Conservation (phyloP, 2,888 invertebrate genomes). For the Pseudococcus jackbeardsleyi region DNA sequence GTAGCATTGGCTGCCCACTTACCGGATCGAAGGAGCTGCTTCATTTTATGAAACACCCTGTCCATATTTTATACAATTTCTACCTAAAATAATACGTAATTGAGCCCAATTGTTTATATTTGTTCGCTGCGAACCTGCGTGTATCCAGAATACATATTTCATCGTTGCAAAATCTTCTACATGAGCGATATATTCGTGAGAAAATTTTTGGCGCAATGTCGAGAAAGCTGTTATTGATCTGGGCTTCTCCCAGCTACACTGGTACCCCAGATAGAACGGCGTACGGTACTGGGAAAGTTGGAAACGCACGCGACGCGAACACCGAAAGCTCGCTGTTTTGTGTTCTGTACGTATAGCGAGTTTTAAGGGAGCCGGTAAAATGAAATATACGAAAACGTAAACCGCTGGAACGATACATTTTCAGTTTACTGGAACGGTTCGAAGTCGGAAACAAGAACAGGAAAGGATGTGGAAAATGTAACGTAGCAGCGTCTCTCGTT, state of each 20-base stretch:
- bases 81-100: too few relatives aligned
- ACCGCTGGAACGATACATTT: slow-evolving; percentile 14
- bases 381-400: slow-evolving; percentile 3
- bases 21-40: too few relatives aligned
- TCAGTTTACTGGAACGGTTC: neutral
- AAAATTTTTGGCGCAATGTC: neutral
- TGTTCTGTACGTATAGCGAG: neutral
- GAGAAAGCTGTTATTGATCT: slow-evolving; percentile 1
- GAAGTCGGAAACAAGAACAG: slow-evolving; percentile 1
- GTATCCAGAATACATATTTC: too few relatives aligned
- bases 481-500: neutral
- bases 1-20: too few relatives aligned
- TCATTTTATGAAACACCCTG: too few relatives aligned
- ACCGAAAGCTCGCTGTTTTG: neutral
- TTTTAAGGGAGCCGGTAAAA: neutral
- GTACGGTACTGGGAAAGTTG: neutral
- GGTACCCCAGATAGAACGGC: neutral
- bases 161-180: neutral
- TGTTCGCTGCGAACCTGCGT: too few relatives aligned
- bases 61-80: too few relatives aligned
- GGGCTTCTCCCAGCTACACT: neutral
- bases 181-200: neutral
- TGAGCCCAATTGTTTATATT: too few relatives aligned
- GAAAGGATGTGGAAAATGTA: neutral
- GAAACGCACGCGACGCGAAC: too few relatives aligned